Evolutionary conservation across 2,888 invertebrate genomes (phyloP), one percentile per base, ranked within the genome.

Genomic region (Belgica antarctica): DNA sequence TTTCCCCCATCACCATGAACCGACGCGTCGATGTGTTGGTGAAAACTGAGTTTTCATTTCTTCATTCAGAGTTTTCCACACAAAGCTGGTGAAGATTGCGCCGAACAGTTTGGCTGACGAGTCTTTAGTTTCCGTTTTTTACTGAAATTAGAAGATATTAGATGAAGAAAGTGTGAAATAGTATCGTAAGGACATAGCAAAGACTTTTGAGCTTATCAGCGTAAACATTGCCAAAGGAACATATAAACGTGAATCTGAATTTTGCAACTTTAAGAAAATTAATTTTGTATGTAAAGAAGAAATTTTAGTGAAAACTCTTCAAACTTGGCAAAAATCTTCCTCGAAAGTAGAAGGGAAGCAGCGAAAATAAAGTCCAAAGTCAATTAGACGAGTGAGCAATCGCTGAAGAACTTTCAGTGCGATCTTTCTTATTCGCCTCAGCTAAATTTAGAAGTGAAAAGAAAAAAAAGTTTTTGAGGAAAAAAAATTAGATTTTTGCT

Each of bases 111-210:
- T n/a, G n/a, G n/a, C n/a, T n/a, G n/a, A n/a, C n/a, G n/a, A n/a
- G n/a, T n/a, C n/a, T n/a, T n/a, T n/a, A 41, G 41, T 15, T 2
- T 15, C 15, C 41, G 41, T 41, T 41, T 41, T 41, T 41, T 41
- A 41, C 41, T n/a, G 41, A 41, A 41, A 41, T 41, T n/a, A n/a
- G n/a, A 41, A 41, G 41, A n/a, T 10, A 41, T 41, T 41, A 41
- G 41, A n/a, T 5, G 41, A 10, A 4, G n/a, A 41, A 41, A n/a
- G n/a, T n/a, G n/a, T n/a, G n/a, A n/a, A n/a, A n/a, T n/a, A n/a
- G n/a, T n/a, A n/a, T n/a, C n/a, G n/a, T n/a, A n/a, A n/a, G 3
- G 41, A 41, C 2, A 10, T 15, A n/a, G 12, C 15, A 41, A 15
- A 41, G 10, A 41, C 10, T 41, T 41, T 41, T n/a, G 41, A 41